Evolutionary conservation across 2,888 invertebrate genomes (phyloP).

Genomic region (Nycteola revayana): DNA sequence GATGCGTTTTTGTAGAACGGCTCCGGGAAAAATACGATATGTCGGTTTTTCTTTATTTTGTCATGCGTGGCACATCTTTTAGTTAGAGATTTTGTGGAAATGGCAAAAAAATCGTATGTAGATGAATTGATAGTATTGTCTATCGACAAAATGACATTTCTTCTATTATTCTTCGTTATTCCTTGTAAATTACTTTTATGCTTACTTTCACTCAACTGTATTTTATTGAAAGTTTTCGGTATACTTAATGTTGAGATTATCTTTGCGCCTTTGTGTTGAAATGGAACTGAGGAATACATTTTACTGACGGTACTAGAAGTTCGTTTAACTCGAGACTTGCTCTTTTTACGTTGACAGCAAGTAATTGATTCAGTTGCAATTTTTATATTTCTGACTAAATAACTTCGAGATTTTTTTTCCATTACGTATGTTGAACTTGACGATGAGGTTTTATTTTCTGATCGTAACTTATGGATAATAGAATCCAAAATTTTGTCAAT

Average conservation of each 20-base stretch:
- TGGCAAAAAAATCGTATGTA: conserved; percentile 45
- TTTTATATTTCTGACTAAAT: conserved; percentile 40
- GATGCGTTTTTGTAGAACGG: conserved; percentile 34
- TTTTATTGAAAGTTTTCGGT: conserved; percentile 49
- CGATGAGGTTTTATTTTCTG: conserved; percentile 22
- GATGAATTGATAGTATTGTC: conserved; percentile 36
- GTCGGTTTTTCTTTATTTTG: conserved; percentile 24
- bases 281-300: conserved; percentile 41
- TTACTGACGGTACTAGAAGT: conserved; percentile 11
- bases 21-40: conserved; percentile 38
- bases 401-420: conserved; percentile 32
- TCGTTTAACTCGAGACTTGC: conserved; percentile 13
- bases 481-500: conserved; percentile 52
- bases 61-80: conserved; percentile 41
- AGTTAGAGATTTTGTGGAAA: conserved; percentile 51
- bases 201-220: conserved; percentile 16
- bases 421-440: conserved; percentile 53
- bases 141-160: conserved; percentile 34
- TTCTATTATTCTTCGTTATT: conserved; percentile 31
- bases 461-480: conserved; percentile 44
- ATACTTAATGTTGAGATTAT: conserved; percentile 65
- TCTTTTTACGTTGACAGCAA: conserved; percentile 32
- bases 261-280: conserved; percentile 42
- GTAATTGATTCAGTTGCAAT: conserved; percentile 29
- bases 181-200: conserved; percentile 18